Conservation (phyloP, 2,888 invertebrate genomes). For the Ophion ventricosus region DNA sequence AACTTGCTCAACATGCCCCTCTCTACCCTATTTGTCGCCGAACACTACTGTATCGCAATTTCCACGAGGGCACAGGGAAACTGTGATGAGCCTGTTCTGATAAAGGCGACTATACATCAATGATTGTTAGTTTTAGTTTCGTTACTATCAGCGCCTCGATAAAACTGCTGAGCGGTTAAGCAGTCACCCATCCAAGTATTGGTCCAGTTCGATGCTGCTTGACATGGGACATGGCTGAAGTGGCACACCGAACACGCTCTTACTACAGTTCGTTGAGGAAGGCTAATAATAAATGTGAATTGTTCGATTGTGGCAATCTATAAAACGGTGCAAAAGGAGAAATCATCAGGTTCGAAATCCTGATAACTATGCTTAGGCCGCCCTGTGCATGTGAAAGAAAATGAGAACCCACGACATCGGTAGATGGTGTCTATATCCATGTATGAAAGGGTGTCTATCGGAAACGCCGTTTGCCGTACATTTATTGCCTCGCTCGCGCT, state of each 20-base stretch:
- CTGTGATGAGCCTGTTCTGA: not conserved
- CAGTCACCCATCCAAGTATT: not conserved
- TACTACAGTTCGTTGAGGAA: not conserved
- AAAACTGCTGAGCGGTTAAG: not conserved
- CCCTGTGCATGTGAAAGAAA: not conserved
- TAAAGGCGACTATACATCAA: not conserved
- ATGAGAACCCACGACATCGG: constrained; percentile 24
- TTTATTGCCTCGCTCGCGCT: constrained; percentile 80
- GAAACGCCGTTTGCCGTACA: constrained; percentile 82
- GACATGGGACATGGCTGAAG: not conserved
- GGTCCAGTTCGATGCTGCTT: not conserved
- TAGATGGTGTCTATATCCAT: constrained; percentile 57
- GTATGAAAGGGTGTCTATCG: constrained; percentile 78
- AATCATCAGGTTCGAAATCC: not conserved
- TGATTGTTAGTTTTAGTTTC: not conserved
- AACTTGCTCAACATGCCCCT: no score
- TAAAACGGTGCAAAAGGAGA: not conserved
- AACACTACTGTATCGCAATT: not conserved
- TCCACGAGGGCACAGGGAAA: not conserved
- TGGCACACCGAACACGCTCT: not conserved
- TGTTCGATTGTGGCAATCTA: not conserved
- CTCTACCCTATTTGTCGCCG: no score
- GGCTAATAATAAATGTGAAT: not conserved
- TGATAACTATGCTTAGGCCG: not conserved
- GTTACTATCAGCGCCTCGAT: not conserved